These are phyloP conservation scores for Ichneumon xanthorius DNA, from an alignment of 2,888 invertebrate genomes.

Conservation along the genomic window DNA sequence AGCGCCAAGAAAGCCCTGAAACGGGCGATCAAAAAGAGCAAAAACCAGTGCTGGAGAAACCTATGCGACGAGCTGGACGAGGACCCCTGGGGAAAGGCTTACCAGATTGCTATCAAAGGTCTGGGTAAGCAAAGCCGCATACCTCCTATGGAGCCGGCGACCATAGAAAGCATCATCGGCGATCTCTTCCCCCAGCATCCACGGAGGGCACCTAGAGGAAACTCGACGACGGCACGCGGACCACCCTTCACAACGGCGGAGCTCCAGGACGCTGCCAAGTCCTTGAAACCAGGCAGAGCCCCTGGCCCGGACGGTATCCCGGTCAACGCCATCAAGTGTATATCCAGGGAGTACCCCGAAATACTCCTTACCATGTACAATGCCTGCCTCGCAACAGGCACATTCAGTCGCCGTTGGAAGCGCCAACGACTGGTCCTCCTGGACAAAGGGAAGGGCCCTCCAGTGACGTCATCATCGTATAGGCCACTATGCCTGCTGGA, in stretches of 20 bases:
- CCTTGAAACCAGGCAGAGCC: conserved; percentile 54
- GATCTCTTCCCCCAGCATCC: conserved; percentile 42
- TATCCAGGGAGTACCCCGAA: conserved; percentile 38
- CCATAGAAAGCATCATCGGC: conserved; percentile 26
- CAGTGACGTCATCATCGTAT: conserved; percentile 53
- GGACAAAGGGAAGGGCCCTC: conserved; percentile 63
- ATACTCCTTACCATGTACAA: conserved; percentile 57
- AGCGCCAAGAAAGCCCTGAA: conserved; percentile 38
- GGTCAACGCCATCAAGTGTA: conserved; percentile 29
- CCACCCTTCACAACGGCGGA: conserved; percentile 34
- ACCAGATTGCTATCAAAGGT: conserved; percentile 35
- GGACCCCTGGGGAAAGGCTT: conserved; percentile 31
- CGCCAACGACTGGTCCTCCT: conserved; percentile 58
- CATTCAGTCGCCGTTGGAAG: conserved; percentile 54
- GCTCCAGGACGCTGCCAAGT: conserved; percentile 48
- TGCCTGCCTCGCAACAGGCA: conserved; percentile 58
- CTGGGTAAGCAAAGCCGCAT: conserved; percentile 29
- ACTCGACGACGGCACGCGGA: not conserved
- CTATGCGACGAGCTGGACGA: conserved; percentile 35
- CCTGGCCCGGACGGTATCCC: conserved; percentile 62
- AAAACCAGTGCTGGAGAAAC: conserved; percentile 16
- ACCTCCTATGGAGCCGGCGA: conserved; percentile 28
- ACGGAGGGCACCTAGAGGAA: conserved; percentile 1
- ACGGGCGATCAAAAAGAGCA: conserved; percentile 31
- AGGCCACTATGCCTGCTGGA: conserved; percentile 61